Percentiles rank a stretch among this genome's conserved stretches.
Conservation (phyloP, 1,140 invertebrate species). For the Teleopsis dalmanni region DNA sequence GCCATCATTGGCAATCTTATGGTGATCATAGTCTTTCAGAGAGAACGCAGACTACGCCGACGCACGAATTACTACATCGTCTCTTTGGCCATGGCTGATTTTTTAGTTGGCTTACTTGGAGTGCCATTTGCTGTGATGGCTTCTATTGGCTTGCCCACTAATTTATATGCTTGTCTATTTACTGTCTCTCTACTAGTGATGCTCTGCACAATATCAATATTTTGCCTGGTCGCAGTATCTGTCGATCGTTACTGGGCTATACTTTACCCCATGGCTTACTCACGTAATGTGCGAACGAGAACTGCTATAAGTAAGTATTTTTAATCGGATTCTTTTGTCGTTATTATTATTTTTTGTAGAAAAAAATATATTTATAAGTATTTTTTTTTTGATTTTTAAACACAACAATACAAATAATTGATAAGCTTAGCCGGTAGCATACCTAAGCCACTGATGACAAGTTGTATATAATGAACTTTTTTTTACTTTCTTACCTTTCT, state of each 20-base stretch:
- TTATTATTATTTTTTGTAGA: too few relatives aligned
- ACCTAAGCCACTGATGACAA: too few relatives aligned
- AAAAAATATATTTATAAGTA: too few relatives aligned
- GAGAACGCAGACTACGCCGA: constrained; percentile 65
- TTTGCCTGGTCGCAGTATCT: constrained; percentile 82
- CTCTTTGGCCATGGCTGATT: constrained; percentile 76
- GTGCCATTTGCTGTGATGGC: constrained; percentile 78
- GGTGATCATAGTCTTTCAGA: constrained; percentile 74
- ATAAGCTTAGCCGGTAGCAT: too few relatives aligned
- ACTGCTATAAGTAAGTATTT: constrained; percentile 70
- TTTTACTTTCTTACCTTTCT: too few relatives aligned
- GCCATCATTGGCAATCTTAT: constrained; percentile 77
- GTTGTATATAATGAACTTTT: too few relatives aligned
- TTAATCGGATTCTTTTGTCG: background rate
- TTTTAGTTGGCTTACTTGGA: constrained; percentile 68
- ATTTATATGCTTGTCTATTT: constrained; percentile 75
- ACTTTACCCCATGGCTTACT: constrained; percentile 81
- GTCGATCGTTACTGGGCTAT: constrained; percentile 90
- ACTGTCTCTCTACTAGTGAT: constrained; percentile 81
- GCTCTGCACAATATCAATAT: constrained; percentile 85
- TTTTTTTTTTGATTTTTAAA: too few relatives aligned
- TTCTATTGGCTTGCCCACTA: constrained; percentile 63
- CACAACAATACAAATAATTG: too few relatives aligned
- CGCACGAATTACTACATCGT: constrained; percentile 89
- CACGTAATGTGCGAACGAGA: constrained; percentile 73